A percentile compares a stretch with the other conserved stretches of the same genome.
These are phyloP conservation scores for Danionella dracula DNA, from an alignment of 2,797 vertebrate genomes.

Conservation along the genomic window DNA sequence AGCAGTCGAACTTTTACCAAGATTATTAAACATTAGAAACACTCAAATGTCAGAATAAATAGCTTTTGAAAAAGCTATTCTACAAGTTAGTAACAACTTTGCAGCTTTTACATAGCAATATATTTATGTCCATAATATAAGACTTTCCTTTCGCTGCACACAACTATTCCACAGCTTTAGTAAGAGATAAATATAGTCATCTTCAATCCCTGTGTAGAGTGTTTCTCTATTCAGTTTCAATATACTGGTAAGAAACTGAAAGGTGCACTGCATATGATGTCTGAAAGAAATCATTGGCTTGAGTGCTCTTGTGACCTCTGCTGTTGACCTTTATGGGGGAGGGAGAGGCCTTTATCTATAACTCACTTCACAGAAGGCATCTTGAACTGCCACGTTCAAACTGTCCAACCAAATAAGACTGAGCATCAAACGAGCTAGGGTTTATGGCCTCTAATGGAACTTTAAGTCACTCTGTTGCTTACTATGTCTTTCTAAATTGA, in stretches of 20 bases:
- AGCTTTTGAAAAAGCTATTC: no score
- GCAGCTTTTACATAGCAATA: no score
- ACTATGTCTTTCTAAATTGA: neutral
- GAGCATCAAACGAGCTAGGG: neutral
- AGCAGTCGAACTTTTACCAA: no score
- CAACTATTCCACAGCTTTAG: no score
- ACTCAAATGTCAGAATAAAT: no score
- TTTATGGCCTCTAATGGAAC: neutral
- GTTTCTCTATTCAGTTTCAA: neutral
- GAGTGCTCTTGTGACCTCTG: constrained; percentile 40
- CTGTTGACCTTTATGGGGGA: constrained; percentile 53
- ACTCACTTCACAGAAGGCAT: constrained; percentile 37
- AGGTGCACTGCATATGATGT: constrained; percentile 42
- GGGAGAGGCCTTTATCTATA: constrained; percentile 56
- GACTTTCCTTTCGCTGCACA: no score
- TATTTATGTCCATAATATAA: no score
- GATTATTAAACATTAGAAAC: no score
- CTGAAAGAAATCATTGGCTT: constrained; percentile 31
- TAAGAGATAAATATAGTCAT: neutral
- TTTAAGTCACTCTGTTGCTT: neutral
- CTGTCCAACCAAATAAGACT: constrained; percentile 30
- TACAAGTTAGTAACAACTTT: no score
- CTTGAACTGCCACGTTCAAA: constrained; percentile 26
- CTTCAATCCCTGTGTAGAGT: neutral
- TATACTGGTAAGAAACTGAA: constrained; percentile 38